phyloP scores from a whole-genome alignment of 2,888 invertebrate genomes.

The Eupithecia subumbrata region DNA sequence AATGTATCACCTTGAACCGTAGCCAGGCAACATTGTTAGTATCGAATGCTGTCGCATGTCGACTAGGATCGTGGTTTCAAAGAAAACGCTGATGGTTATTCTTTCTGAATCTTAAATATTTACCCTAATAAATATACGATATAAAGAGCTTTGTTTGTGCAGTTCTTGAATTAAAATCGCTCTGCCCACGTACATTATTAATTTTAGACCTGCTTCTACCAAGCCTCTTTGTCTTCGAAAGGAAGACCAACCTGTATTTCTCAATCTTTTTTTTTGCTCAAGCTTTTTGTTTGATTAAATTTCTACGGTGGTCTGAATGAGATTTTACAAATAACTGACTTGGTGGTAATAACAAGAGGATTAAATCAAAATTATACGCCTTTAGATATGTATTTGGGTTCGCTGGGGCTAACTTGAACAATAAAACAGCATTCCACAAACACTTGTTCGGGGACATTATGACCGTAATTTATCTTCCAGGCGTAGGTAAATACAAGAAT shows the following conservation, averaged over 20 bases:
- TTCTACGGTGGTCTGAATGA: conserved; percentile 34
- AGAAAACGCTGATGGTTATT: conserved; percentile 21
- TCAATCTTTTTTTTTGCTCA: conserved; percentile 24
- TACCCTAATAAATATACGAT: conserved; percentile 32
- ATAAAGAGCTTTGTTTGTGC: conserved; percentile 34
- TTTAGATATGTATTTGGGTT: conserved; percentile 25
- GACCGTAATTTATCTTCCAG: conserved; percentile 22
- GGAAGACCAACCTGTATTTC: conserved; percentile 27
- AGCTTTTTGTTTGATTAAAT: conserved; percentile 33
- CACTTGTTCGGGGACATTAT: conserved; percentile 31
- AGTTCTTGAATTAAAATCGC: conserved; percentile 20
- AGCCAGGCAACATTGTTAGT: conserved; percentile 40
- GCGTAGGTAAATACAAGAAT: conserved; percentile 10
- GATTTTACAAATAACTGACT: conserved; percentile 24
- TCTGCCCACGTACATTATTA: conserved; percentile 13
- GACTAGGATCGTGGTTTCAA: conserved; percentile 34
- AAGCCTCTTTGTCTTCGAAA: conserved; percentile 29
- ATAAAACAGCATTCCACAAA: conserved; percentile 37
- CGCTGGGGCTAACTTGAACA: conserved; percentile 29
- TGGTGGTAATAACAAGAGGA: conserved; percentile 5
- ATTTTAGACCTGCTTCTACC: conserved; percentile 20
- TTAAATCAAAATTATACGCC: conserved; percentile 17
- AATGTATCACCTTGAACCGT: conserved; percentile 40
- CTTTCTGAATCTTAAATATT: conserved; percentile 30
- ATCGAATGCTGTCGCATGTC: conserved; percentile 25